Conservation (phyloP, 2,888 invertebrate genomes). For the Tillus elongatus region DNA sequence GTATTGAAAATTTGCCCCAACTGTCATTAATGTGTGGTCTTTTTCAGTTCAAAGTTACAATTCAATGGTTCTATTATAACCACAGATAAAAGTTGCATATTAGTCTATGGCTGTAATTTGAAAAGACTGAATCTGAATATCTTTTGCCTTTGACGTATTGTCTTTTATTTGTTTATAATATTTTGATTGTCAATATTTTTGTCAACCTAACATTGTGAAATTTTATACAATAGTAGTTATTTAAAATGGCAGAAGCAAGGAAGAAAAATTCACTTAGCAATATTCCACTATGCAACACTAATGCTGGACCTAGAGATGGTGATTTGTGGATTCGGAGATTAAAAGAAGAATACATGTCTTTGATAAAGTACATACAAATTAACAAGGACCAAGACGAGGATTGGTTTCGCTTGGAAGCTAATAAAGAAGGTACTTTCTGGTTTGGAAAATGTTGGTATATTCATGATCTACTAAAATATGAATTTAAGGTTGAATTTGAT, state of each 20-base stretch:
- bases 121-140: too few species aligned
- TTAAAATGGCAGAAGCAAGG: slow-evolving; percentile 83
- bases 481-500: slow-evolving; percentile 97
- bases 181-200: too few species aligned
- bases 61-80: too few species aligned
- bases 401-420: slow-evolving; percentile 97
- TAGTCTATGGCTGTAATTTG: too few species aligned
- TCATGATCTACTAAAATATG: slow-evolving; percentile 90
- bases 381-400: slow-evolving; percentile 92
- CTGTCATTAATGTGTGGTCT: too few species aligned
- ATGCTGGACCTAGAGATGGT: slow-evolving; percentile 94
- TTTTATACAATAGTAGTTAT: too few species aligned
- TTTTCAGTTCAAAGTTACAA: too few species aligned
- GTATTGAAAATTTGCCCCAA: too few species aligned
- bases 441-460: slow-evolving; percentile 99
- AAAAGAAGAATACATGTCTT: slow-evolving; percentile 92
- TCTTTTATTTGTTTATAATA: too few species aligned
- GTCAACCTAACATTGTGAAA: too few species aligned
- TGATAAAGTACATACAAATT: slow-evolving; percentile 92
- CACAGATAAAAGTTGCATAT: too few species aligned
- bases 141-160: too few species aligned
- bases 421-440: slow-evolving; percentile 97
- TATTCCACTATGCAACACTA: slow-evolving; percentile 89
- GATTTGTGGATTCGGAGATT: slow-evolving; percentile 91
- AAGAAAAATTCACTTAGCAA: slow-evolving; percentile 84